Evolutionary conservation across 2,888 invertebrate genomes (phyloP).

Genomic region (Drosophila pegasa): DNA sequence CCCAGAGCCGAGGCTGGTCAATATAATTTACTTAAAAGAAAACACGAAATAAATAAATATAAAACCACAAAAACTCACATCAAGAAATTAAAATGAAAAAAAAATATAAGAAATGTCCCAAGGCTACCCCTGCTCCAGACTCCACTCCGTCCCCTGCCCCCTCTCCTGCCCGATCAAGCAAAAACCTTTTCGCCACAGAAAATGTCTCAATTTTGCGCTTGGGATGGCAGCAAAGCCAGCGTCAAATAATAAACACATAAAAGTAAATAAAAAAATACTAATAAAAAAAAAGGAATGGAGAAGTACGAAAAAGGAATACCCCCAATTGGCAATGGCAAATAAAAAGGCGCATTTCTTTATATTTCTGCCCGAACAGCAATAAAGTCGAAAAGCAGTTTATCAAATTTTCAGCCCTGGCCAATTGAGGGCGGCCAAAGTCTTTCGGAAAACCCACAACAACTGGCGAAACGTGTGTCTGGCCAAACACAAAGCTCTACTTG

Average conservation of each 20-base stretch:
- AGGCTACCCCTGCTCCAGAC: background rate
- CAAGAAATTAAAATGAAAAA: conserved; percentile 56
- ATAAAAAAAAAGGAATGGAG: conserved; percentile 55
- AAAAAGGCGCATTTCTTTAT: conserved; percentile 51
- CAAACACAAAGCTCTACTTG: conserved; percentile 43
- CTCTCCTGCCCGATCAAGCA: background rate
- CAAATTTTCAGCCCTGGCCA: conserved; percentile 64
- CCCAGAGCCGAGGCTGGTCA: conserved; percentile 7
- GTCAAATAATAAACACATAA: conserved; percentile 79
- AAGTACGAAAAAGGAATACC: conserved; percentile 14
- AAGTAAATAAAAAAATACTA: conserved; percentile 77
- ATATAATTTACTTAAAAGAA: conserved; percentile 44
- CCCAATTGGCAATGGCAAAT: conserved; percentile 64
- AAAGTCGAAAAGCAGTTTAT: conserved; percentile 81
- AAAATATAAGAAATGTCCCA: background rate
- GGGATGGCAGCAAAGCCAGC: conserved; percentile 58
- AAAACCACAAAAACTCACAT: conserved; percentile 28
- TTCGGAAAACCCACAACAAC: conserved; percentile 7
- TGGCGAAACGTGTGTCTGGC: conserved; percentile 57
- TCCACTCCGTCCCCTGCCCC: background rate
- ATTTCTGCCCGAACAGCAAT: conserved; percentile 72
- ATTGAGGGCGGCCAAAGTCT: conserved; percentile 5
- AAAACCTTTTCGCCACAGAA: conserved; percentile 24
- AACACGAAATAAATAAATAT: conserved; percentile 39
- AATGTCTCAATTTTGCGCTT: conserved; percentile 73